Base-by-base conservation (phyloP, 2,113 vertebrate genomes). In the Progne subis region DNA sequence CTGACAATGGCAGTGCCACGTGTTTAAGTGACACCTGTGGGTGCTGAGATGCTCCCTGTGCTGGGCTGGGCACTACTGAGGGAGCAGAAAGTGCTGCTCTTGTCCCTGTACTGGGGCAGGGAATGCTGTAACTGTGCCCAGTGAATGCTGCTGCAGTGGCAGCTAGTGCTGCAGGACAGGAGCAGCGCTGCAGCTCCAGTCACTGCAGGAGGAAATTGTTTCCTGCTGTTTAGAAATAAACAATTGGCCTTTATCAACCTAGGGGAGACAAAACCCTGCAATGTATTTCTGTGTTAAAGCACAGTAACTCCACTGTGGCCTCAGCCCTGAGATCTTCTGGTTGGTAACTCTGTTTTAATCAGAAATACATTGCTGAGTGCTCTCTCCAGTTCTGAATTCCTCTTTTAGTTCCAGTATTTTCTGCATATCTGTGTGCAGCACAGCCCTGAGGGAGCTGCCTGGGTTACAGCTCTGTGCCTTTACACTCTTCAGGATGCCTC, bases 171-270 rank as follows among this genome's bases (percentile, higher is more conserved):
- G 86, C 47, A 80, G 74, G 85, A 26, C 53, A 56, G 78, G 15
- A 86, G 18, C 68, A 95, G 79, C 82, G 9, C 76, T 95, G 88
- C 86, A 93, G 88, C 90, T 96, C 89, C 82, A 93, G 82, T 80
- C 92, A 63, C 68, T 88, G 85, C 64, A 83, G 80, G 71, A 90
- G 79, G 95, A 91, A 64, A 80, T 93, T 88, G 82, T 90, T 93
- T 67, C 69, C 82, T 97, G 75, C 87, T 91, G 75, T 86, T 77
- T 2, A 77, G 63, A 50, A 69, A 43, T 17, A 43, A 83, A 90
- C 80, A 95, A 94, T 26, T 24, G 77, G 76, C 82, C 69, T 90
- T 92, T 96, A 71, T 88, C 52, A 71, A 21, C 7, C 23, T 5
- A 37, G 52, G 72, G 67, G 76, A 86, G 79, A 93, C 85, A 95